These are phyloP conservation scores for Blastobasis lacticolella DNA, from an alignment of 2,888 invertebrate species.

Conservation along the genomic window DNA sequence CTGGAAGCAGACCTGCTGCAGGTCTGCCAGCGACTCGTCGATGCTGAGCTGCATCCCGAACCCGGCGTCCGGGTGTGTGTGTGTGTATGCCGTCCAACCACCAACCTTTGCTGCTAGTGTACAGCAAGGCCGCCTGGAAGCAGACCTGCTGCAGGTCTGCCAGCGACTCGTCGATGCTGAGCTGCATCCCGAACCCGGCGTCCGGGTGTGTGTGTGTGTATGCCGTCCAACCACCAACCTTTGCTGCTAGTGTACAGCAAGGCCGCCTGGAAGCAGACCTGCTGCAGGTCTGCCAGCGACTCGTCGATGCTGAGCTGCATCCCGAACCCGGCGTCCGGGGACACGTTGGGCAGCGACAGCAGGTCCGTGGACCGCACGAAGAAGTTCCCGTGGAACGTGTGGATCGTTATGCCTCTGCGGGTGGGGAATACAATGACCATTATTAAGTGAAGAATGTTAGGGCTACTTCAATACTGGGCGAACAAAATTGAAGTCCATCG, in stretches of 20 bases:
- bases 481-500: too few relatives aligned
- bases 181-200: neutral
- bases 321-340: constrained; percentile 98
- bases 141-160: constrained; percentile 87
- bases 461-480: too few relatives aligned
- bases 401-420: constrained; percentile 88
- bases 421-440: neutral
- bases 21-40: too few relatives aligned
- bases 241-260: constrained; percentile 90
- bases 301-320: constrained; percentile 98
- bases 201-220: constrained; percentile 44
- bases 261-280: constrained; percentile 98
- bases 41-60: too few relatives aligned
- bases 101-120: constrained; percentile 83
- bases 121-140: constrained; percentile 95
- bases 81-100: neutral
- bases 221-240: constrained; percentile 28
- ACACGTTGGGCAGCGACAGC: constrained; percentile 95
- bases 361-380: constrained; percentile 98
- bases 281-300: constrained; percentile 86
- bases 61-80: too few relatives aligned
- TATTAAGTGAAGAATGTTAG: neutral
- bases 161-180: constrained; percentile 90
- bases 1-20: too few relatives aligned
- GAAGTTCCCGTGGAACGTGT: constrained; percentile 99